Percentiles rank a stretch among this genome's conserved stretches.
Conservation (phyloP, 30 jellyfish, hydroid and myxozoan species). For the Hydractinia echinata region DNA sequence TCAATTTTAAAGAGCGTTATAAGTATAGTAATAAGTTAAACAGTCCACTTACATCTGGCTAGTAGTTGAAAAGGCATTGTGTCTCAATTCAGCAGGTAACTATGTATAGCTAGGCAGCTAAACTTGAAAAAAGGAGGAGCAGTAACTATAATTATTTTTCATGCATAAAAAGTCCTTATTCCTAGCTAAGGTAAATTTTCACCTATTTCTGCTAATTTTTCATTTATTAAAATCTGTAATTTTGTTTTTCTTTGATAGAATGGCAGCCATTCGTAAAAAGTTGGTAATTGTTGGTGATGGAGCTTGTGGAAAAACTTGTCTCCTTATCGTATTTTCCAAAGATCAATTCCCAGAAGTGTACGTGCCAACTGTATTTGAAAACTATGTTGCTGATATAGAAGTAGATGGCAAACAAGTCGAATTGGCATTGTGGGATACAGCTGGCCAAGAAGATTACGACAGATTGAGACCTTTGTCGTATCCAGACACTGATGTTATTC, state of each 20-base stretch:
- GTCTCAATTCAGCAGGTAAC: no score
- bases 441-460: constrained; percentile 99
- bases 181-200: no score
- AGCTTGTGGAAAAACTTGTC: constrained; percentile 99
- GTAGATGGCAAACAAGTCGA: constrained; percentile 98
- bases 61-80: no score
- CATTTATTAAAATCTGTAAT: background rate
- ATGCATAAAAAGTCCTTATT: no score
- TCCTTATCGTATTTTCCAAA: constrained; percentile 90
- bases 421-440: constrained; percentile 99
- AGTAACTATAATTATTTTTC: no score
- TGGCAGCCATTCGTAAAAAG: constrained; percentile 98
- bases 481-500: constrained; percentile 98
- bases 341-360: constrained; percentile 99
- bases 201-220: background rate
- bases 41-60: no score
- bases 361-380: constrained; percentile 99
- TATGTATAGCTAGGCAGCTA: no score
- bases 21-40: no score
- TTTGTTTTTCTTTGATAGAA: background rate
- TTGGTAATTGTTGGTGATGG: constrained; percentile 99
- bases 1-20: no score
- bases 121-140: no score
- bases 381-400: constrained; percentile 98
- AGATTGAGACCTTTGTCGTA: constrained; percentile 96